phyloP scores from a whole-genome alignment of 2,113 vertebrate genomes.

The Ranitomeya variabilis region DNA sequence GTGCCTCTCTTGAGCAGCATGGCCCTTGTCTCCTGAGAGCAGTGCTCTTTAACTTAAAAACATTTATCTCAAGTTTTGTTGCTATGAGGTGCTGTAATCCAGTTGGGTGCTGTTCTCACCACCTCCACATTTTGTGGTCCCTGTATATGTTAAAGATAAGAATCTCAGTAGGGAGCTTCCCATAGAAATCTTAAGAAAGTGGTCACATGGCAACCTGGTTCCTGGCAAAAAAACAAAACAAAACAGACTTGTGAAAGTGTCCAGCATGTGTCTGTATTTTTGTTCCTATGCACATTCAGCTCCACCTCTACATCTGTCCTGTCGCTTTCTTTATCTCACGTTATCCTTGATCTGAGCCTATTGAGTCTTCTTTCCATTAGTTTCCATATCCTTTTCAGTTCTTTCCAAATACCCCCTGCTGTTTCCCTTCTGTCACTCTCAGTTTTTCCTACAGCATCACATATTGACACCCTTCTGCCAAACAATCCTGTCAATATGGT shows the following conservation, averaged over 20 bases:
- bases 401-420: slow-evolving; percentile 36
- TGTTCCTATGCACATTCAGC: neutral
- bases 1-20: no score
- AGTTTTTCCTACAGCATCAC: neutral
- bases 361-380: neutral
- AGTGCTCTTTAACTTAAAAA: no score
- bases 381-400: neutral
- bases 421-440: slow-evolving; percentile 49
- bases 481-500: neutral
- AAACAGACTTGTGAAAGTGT: neutral
- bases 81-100: neutral
- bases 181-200: neutral
- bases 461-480: neutral
- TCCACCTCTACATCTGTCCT: slow-evolving; percentile 26
- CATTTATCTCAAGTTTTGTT: no score
- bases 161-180: neutral
- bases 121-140: neutral
- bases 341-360: neutral
- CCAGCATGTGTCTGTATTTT: neutral
- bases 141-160: neutral
- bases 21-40: no score
- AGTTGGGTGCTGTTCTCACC: neutral
- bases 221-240: neutral
- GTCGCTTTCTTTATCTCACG: neutral
- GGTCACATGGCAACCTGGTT: neutral